Evolutionary conservation across 2,113 vertebrate genomes (phyloP).

Genomic region (Tragelaphus imberbis): DNA sequence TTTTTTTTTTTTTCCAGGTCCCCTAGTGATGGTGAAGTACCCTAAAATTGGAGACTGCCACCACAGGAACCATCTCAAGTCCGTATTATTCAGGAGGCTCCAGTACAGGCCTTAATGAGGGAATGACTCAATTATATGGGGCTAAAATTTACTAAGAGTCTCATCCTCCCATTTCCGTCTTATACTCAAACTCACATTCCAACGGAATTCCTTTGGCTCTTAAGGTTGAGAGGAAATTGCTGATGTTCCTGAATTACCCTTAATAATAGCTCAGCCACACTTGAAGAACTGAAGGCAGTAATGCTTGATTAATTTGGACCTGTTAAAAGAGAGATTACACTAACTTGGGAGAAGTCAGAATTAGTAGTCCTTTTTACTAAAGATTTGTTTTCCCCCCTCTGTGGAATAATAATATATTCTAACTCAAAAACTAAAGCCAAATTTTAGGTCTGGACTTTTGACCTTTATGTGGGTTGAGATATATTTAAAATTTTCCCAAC

Average conservation of each 20-base stretch:
- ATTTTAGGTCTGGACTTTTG: not conserved
- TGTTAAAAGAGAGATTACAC: not conserved
- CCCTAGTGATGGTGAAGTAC: not conserved
- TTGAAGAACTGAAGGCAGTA: not conserved
- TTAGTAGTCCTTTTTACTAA: not conserved
- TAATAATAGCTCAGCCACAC: not conserved
- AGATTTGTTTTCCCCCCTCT: not conserved
- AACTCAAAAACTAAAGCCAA: not conserved
- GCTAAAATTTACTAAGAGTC: not conserved
- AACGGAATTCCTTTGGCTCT: not conserved
- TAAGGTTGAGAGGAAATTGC: not conserved
- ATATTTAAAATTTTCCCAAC: not conserved
- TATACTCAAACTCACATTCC: not conserved
- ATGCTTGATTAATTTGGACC: not conserved
- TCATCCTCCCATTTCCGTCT: not conserved
- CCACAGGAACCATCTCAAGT: not conserved
- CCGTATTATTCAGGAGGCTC: not conserved
- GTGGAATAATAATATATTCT: not conserved
- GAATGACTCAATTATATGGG: not conserved
- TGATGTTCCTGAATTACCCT: not conserved
- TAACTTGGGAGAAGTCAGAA: not conserved
- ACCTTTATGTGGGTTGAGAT: not conserved
- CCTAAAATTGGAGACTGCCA: not conserved
- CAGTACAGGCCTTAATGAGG: not conserved
- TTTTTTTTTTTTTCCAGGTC: not conserved